Base-by-base conservation (phyloP, 2,888 invertebrate genomes). In the Orthosia incerta region DNA sequence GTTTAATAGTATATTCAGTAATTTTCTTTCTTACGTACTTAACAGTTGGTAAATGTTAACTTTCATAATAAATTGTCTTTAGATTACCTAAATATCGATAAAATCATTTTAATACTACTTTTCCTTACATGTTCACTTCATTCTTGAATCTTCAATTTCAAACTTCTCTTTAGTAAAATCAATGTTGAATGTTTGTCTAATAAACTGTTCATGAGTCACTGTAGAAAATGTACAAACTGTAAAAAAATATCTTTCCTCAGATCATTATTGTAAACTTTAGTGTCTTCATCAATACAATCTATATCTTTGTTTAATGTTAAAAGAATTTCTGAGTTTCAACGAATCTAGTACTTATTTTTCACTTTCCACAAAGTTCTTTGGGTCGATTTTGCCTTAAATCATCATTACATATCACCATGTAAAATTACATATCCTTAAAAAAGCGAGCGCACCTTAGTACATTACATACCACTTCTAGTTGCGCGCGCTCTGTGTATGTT, bases 211-310 rank as follows among this genome's bases (percentile, higher is more conserved):
- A 12, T 50, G 15, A 9, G 26, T 64, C 20, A 23, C 5, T 68
- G 61, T 81, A 76, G 56, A 46, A 69, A 74, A 48, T 81, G 76
- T 79, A 50, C 13, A 79, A 45, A 55, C 15, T 78, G 60, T 76
- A 59, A 80, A 74, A 69, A 65, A 61, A 60, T 16, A 46, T 55
- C 1, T 48, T 15, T 20, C 65, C 53, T 73, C 48, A 53, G 18
- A 59, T 63, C 45, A 60, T 55, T 48, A 13, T 60, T 76, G 50
- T 80, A 64, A 31, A 60, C 12, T 55, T 60, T 23, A 45, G 51
- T 16, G 23, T 56, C n/a, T 70, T 50, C 63, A 50, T 63, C 20
- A 61, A 62, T 9, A 39, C 39, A 39, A 78, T 71, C 51, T 63
- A 15, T 71, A 39, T 59, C 26, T 55, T 3, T 53, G 7, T 72